Evolutionary conservation across 1,140 invertebrate genomes (phyloP).

Genomic region (Ceratina japonica): DNA sequence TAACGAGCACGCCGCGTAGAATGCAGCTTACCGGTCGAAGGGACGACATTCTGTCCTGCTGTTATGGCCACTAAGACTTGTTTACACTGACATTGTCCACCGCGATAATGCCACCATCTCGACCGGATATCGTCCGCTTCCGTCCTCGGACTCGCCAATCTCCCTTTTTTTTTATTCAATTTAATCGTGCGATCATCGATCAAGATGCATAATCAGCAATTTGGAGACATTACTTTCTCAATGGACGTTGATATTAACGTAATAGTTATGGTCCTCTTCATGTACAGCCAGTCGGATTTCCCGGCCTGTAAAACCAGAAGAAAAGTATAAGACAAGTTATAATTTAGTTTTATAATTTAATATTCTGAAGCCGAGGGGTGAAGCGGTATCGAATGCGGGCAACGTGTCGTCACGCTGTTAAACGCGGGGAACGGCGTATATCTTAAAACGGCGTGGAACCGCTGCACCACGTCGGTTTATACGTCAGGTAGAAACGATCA

Average conservation of each 20-base stretch:
- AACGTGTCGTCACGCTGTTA: not conserved
- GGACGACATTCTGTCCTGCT: conserved; percentile 64
- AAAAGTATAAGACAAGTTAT: too few species aligned
- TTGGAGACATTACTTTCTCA: not conserved
- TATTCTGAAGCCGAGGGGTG: not conserved
- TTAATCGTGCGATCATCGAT: not conserved
- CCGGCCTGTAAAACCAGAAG: too few species aligned
- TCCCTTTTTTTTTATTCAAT: not conserved
- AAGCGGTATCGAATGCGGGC: not conserved
- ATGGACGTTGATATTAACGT: too few species aligned
- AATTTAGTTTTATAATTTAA: not conserved
- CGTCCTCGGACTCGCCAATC: not conserved
- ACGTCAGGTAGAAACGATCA: conserved; percentile 33
- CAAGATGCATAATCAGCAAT: not conserved
- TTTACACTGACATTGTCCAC: conserved; percentile 68
- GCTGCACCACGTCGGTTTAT: not conserved
- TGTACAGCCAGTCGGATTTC: too few species aligned
- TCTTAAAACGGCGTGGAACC: conserved; percentile 15
- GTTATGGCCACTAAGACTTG: conserved; percentile 71
- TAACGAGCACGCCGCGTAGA: conserved; percentile 63
- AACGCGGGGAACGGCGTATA: not conserved
- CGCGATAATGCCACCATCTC: conserved; percentile 24
- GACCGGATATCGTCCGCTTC: conserved; percentile 11
- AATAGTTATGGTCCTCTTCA: too few species aligned
- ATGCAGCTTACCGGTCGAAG: conserved; percentile 69